A percentile compares a stretch with the other conserved stretches of the same genome.
Conservation (phyloP, 2,797 vertebrate genomes). For the Holocentrus rufus region DNA sequence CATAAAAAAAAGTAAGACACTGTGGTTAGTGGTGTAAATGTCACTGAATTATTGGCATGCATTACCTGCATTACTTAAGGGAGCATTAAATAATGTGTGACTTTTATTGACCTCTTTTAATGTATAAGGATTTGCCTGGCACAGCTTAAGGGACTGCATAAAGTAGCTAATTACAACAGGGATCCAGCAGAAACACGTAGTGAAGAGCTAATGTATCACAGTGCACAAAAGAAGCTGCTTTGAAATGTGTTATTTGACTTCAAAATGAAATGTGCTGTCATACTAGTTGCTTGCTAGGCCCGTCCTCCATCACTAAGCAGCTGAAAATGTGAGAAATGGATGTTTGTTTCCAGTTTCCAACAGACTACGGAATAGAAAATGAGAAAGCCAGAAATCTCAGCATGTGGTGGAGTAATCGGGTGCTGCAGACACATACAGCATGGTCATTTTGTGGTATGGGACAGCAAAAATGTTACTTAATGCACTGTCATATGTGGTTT, state of each 20-base stretch:
- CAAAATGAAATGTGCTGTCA: background rate
- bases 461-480: background rate
- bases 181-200: no score
- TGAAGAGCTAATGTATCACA: no score
- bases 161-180: no score
- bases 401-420: background rate
- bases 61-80: background rate
- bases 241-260: no score
- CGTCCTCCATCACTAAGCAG: background rate
- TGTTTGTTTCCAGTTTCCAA: background rate
- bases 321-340: background rate
- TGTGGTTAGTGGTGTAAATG: no score
- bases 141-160: background rate
- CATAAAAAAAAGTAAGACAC: background rate
- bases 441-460: background rate
- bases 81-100: background rate
- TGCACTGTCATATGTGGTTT: no score
- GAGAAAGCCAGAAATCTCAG: background rate
- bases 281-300: background rate
- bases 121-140: no score
- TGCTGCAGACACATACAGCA: no score
- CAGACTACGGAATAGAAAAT: no score
- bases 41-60: background rate
- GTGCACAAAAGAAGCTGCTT: no score
- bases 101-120: constrained; percentile 1